Evolutionary conservation across 2,888 invertebrate genomes (phyloP).

Genomic region (Caenorhabditis imperialis): DNA sequence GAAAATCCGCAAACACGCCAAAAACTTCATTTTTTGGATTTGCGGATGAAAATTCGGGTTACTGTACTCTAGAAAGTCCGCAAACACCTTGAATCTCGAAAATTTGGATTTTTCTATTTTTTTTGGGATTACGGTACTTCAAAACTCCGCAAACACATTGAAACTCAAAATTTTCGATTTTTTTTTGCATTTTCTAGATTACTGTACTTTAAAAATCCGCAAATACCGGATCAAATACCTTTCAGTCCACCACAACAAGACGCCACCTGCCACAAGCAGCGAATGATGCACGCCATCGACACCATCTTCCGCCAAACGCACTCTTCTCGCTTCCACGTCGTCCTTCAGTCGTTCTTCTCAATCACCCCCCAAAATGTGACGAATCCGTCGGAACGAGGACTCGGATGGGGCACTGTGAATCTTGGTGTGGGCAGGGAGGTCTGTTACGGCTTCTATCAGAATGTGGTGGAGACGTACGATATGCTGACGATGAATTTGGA

Average conservation of each 20-base stretch:
- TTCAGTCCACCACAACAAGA: slow-evolving; percentile 7
- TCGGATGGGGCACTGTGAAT: slow-evolving; percentile 51
- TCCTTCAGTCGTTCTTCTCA: slow-evolving; percentile 50
- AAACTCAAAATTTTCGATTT: neutral
- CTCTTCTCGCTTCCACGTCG: slow-evolving; percentile 19
- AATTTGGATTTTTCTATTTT: too few species aligned
- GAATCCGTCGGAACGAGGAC: slow-evolving; percentile 10
- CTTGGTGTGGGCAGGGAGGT: slow-evolving; percentile 52
- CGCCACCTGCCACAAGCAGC: slow-evolving; percentile 7
- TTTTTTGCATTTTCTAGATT: too few species aligned
- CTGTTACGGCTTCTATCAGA: slow-evolving; percentile 54
- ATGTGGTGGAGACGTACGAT: slow-evolving; percentile 36
- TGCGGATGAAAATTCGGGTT: too few species aligned
- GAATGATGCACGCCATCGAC: slow-evolving; percentile 40
- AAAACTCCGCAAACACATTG: too few species aligned
- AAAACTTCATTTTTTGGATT: too few species aligned
- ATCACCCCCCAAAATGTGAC: slow-evolving; percentile 11
- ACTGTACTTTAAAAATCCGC: too few species aligned
- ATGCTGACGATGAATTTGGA: slow-evolving; percentile 42
- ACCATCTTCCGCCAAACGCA: slow-evolving; percentile 49
- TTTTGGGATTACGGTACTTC: too few species aligned
- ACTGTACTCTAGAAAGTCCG: too few species aligned
- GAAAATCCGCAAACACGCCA: too few species aligned
- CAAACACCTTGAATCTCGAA: too few species aligned
- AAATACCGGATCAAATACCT: too few species aligned